Percentiles rank a stretch among this genome's conserved stretches.
Conservation (phyloP, 1,140 invertebrate species). For the Bombus pascuorum region DNA sequence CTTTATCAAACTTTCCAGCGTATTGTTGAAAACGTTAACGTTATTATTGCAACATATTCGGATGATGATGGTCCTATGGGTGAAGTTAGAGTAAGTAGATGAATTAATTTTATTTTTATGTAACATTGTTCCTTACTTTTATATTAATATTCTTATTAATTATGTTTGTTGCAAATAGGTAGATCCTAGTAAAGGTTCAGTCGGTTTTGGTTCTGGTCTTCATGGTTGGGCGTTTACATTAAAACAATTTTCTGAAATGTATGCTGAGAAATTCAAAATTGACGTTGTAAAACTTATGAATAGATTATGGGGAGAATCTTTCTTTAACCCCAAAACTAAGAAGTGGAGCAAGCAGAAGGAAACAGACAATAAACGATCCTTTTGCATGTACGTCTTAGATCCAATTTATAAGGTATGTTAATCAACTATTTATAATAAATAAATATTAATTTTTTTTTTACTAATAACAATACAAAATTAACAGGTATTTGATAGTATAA, state of each 20-base stretch:
- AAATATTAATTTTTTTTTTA: not conserved
- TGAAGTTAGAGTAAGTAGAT: conserved; percentile 91
- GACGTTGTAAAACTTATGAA: conserved; percentile 99
- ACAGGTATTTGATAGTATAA: conserved; percentile 96
- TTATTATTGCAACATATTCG: conserved; percentile 99
- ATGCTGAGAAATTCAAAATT: conserved; percentile 99
- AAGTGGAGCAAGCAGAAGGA: conserved; percentile 98
- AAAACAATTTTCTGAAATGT: conserved; percentile 99
- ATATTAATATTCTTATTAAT: not conserved
- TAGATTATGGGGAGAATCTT: conserved; percentile 98
- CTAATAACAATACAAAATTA: conserved; percentile 31
- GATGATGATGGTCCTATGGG: conserved; percentile 99
- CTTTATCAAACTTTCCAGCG: conserved; percentile 99
- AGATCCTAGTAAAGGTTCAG: conserved; percentile 98
- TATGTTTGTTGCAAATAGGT: conserved; percentile 82
- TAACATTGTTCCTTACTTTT: not conserved
- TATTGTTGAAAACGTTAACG: conserved; percentile 99
- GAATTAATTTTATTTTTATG: not conserved
- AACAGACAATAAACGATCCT: conserved; percentile 96
- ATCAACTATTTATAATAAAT: not conserved
- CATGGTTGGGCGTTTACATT: conserved; percentile 99
- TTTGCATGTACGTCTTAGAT: conserved; percentile 99
- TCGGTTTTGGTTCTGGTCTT: conserved; percentile 99
- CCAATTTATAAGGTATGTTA: conserved; percentile 96
- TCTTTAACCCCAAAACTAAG: conserved; percentile 98